A percentile compares a stretch with the other conserved stretches of the same genome.
phyloP scores from a whole-genome alignment of 2,888 invertebrate genomes.

The Agapostemon virescens region DNA sequence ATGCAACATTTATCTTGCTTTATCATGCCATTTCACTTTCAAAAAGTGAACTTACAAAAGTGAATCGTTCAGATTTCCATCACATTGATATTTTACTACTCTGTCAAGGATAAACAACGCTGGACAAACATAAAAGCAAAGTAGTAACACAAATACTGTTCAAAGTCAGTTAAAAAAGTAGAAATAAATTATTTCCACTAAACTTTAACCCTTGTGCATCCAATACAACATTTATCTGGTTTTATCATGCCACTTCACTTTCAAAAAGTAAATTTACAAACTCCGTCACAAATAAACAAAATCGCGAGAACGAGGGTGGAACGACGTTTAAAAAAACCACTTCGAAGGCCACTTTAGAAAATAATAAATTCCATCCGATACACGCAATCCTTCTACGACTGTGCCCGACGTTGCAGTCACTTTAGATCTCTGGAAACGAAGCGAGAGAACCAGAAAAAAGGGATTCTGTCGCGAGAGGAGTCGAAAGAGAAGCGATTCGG shows the following conservation, averaged over 20 bases:
- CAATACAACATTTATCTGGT: too few species aligned
- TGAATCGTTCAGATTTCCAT: too few species aligned
- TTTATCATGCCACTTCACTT: background rate
- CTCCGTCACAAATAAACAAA: too few species aligned
- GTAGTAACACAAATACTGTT: too few species aligned
- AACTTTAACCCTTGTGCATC: too few species aligned
- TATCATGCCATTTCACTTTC: background rate
- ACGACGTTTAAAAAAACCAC: background rate
- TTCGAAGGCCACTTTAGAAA: background rate
- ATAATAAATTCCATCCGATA: background rate
- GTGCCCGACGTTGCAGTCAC: background rate
- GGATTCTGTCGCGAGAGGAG: background rate
- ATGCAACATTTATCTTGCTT: too few species aligned
- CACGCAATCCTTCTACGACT: background rate
- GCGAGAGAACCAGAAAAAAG: background rate
- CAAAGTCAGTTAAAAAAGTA: too few species aligned
- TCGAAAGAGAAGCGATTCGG: background rate
- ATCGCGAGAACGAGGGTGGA: background rate
- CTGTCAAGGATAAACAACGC: background rate
- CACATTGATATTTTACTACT: background rate
- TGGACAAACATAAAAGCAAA: too few species aligned
- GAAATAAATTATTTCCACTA: too few species aligned
- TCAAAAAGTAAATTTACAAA: too few species aligned
- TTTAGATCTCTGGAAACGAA: background rate
- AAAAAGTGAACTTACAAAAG: too few species aligned